Conservation (phyloP, 1,140 invertebrate genomes). For the Ectropis grisescens region DNA sequence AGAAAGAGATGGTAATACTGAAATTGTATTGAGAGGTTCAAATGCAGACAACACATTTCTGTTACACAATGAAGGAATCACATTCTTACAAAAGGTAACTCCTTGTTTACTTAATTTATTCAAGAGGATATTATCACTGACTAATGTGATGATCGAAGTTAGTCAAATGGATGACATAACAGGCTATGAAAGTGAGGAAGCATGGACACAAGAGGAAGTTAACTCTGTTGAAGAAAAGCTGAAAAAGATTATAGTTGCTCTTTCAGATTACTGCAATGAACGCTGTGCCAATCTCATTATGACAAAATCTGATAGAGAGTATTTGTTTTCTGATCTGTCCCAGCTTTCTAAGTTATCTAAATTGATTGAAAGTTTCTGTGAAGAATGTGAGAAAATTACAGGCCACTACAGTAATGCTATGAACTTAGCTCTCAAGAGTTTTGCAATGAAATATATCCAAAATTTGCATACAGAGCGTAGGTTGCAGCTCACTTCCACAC, state of each 20-base stretch:
- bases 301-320: conserved; percentile 78
- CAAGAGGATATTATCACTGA: conserved; percentile 76
- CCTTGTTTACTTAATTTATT: conserved; percentile 74
- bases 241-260: conserved; percentile 80
- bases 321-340: conserved; percentile 74
- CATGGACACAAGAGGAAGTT: conserved; percentile 80
- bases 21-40: conserved; percentile 76
- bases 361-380: conserved; percentile 85
- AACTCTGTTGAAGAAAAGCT: conserved; percentile 77
- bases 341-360: conserved; percentile 85
- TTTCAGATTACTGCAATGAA: conserved; percentile 94
- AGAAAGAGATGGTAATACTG: conserved; percentile 75
- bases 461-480: conserved; percentile 92
- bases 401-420: conserved; percentile 85
- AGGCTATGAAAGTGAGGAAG: conserved; percentile 74
- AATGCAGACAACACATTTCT: conserved; percentile 75
- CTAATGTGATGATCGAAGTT: conserved; percentile 77
- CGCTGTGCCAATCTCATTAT: conserved; percentile 88
- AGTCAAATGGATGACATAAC: conserved; percentile 70
- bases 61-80: conserved; percentile 85
- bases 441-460: conserved; percentile 92
- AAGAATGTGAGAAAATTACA: conserved; percentile 82
- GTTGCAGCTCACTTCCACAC: conserved; percentile 83
- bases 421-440: conserved; percentile 86
- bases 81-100: conserved; percentile 82